Base-by-base conservation (phyloP, 2,797 vertebrate genomes). In the Perodicticus potto region DNA sequence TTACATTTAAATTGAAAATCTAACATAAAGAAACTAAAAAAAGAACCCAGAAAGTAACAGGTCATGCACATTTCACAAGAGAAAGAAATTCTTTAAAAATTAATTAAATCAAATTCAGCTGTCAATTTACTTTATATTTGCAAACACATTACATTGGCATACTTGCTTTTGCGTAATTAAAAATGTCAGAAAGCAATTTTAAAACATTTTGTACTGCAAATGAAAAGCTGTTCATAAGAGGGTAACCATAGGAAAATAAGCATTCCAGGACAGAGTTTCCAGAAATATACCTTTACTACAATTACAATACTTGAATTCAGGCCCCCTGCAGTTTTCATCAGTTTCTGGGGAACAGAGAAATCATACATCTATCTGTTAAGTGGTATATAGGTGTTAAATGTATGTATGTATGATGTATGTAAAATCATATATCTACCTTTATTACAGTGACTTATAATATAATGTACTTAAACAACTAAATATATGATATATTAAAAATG, bases 101-200 rank as follows among this genome's bases (percentile, higher is more conserved):
- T 61, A 77, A 70, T 25, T 80, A 37, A 74, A 69, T 53, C 20
- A 17, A 81, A 2, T 7, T 74, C 45, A 88, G 81, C 34, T 78
- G 7, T 69, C 14, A 83, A 87, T 61, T 91, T 3, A n/a, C 13
- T 89, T 57, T 22, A 89, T 43, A 85, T 57, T 93, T 90, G 8
- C 40, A 89, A 94, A 65, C 3, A 76, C 4, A 25, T n/a, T n/a
- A 69, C 4, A 49, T n/a, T 86, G 20, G 23, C 20, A 90, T 65
- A 85, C 37, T 74, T 90, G n/a, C 22, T 87, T 83, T 82, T 53
- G 4, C 49, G 61, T 78, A 63, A 82, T 92, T 91, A 78, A 84
- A 84, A 87, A 70, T 88, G 25, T 82, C 32, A 23, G 25, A 80
- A 95, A 81, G 7, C 29, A 87, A 93, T 92, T 89, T 94, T 86